phyloP scores from a whole-genome alignment of 2,888 invertebrate genomes.

The Caenorhabditis afra region DNA sequence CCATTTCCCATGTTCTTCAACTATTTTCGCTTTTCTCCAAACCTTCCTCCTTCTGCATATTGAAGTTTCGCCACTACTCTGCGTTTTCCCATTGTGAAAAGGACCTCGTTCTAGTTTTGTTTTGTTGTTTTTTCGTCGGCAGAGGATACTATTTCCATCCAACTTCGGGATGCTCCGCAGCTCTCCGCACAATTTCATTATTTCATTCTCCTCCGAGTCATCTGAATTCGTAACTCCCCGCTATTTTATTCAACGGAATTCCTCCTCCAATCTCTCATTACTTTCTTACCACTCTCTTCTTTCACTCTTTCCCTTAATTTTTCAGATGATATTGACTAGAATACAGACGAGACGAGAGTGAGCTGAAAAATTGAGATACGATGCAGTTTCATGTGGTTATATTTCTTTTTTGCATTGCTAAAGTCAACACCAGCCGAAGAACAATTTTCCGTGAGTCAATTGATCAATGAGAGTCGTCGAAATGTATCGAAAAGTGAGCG shows the following conservation, averaged over 20 bases:
- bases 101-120: slow-evolving; percentile 7
- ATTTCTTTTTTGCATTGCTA: neutral
- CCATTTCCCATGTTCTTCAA: slow-evolving; percentile 2
- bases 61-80: too few relatives aligned
- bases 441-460: slow-evolving; percentile 58
- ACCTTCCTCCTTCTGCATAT: too few relatives aligned
- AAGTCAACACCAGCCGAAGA: slow-evolving; percentile 12
- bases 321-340: slow-evolving; percentile 8
- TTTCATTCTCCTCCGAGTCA: slow-evolving; percentile 27
- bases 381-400: neutral
- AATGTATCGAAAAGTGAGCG: slow-evolving; percentile 37
- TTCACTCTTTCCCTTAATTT: slow-evolving; percentile 7
- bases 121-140: slow-evolving; percentile 10
- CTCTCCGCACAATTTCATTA: slow-evolving; percentile 34
- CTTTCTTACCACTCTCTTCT: neutral
- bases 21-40: too few relatives aligned
- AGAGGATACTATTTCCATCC: slow-evolving; percentile 28
- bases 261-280: slow-evolving; percentile 5
- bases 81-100: too few relatives aligned
- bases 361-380: neutral
- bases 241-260: neutral
- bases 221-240: neutral
- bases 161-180: slow-evolving; percentile 3
- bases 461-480: neutral
- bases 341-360: slow-evolving; percentile 2